Conservation (phyloP, 2,113 vertebrate species). For the Tympanuchus pallidicinctus region DNA sequence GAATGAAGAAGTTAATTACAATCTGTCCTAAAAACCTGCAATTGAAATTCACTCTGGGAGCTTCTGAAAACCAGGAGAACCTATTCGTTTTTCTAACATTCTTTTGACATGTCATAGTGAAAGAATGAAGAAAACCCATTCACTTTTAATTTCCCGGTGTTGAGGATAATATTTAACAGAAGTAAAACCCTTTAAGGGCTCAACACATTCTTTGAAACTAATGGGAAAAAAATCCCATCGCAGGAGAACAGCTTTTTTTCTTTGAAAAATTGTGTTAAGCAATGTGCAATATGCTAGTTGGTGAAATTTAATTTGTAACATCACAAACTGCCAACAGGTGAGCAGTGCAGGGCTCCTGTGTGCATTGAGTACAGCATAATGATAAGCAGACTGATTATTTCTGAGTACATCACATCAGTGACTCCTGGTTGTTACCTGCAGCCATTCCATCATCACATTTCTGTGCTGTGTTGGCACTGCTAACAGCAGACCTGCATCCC, state of each 20-base stretch:
- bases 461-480: not conserved
- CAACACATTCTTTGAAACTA: conserved; percentile 44
- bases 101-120: conserved; percentile 40
- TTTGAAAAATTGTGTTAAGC: conserved; percentile 4
- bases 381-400: not conserved
- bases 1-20: conserved; percentile 59
- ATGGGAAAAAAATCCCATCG: not conserved
- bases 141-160: conserved; percentile 51
- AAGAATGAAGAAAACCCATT: conserved; percentile 41
- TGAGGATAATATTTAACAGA: conserved; percentile 63
- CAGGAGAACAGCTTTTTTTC: conserved; percentile 3
- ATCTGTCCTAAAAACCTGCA: conserved; percentile 41
- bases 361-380: not conserved
- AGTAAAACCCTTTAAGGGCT: conserved; percentile 63
- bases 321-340: not conserved
- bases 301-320: not conserved
- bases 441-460: not conserved
- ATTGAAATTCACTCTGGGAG: conserved; percentile 32
- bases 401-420: not conserved
- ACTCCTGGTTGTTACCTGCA: not conserved
- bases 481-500: not conserved
- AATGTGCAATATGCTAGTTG: not conserved
- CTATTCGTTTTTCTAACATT: conserved; percentile 1
- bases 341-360: not conserved
- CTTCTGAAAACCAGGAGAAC: conserved; percentile 3